phyloP scores from a whole-genome alignment of 1,140 invertebrate species.

The Brachionus paranguensis region DNA sequence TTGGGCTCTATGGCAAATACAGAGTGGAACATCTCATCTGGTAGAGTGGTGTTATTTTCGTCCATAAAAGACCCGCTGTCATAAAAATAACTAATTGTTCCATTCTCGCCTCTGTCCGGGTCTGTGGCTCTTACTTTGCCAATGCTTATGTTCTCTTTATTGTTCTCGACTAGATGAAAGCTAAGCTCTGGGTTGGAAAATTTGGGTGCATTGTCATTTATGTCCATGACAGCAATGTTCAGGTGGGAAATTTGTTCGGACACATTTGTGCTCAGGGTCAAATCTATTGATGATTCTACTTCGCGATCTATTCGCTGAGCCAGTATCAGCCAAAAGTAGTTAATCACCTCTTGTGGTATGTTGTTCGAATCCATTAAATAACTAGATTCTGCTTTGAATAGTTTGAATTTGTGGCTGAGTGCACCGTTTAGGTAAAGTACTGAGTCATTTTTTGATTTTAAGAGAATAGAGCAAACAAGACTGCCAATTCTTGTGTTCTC shows the following conservation, averaged over 20 bases:
- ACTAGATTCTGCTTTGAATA: background rate
- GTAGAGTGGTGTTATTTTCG: background rate
- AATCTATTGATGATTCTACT: background rate
- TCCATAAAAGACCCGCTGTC: background rate
- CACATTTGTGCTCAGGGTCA: background rate
- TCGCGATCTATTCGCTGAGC: background rate
- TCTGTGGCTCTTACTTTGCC: background rate
- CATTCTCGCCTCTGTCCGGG: background rate
- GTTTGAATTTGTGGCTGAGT: background rate
- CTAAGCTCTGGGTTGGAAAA: background rate
- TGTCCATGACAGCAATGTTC: background rate
- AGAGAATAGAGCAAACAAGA: background rate
- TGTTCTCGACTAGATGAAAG: background rate
- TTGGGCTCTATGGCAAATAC: background rate
- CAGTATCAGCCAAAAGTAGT: background rate
- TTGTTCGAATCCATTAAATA: background rate
- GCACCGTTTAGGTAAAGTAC: background rate
- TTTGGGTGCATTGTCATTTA: conserved; percentile 2
- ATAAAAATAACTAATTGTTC: background rate
- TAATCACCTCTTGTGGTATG: background rate
- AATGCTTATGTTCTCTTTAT: background rate
- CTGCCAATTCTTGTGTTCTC: background rate
- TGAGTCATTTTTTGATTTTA: background rate
- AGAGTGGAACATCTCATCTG: background rate
- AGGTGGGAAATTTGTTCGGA: background rate